Base-by-base conservation (phyloP, 2,888 invertebrate genomes). In the Drosophila anceps region DNA sequence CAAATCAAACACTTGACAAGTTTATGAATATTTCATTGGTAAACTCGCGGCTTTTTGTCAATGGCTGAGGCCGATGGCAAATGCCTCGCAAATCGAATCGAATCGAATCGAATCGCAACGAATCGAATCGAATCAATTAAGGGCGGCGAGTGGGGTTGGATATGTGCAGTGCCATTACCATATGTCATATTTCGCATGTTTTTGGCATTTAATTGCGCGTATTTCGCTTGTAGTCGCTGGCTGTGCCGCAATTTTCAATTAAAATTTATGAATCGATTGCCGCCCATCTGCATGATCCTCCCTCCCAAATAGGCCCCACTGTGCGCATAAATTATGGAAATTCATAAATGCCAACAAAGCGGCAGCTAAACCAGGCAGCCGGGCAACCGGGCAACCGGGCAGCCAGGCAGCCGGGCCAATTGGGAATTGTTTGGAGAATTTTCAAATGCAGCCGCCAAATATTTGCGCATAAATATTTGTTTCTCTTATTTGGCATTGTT, bases 191-290 rank as follows among this genome's bases (percentile, higher is more conserved):
- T 71, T 71, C 27, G 67, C 39, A 61, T 72, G 71, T 73, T 76
- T 88, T 81, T 83, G 81, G 66, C 69, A 85, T 81, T 74, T 84
- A 88, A 84, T 83, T 88, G 82, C 71, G 60, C 62, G 70, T 59
- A 66, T 79, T 79, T 73, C 55, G 13, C 39, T 39, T 55, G 57
- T 59, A 43, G 37, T 37, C 46, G 46, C 44, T 69, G 68, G 68
- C 51, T 64, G 43, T 65, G 76, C 76, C 81, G 63, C 71, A 86
- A 73, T 81, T 88, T 88, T 74, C 89, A 88, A 84, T 84, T 86
- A 88, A 83, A 84, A 87, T 84, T 79, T 81, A 84, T 87, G 84
- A 84, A 84, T 85, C 69, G 69, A 62, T 55, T 50, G 9, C 44
- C 60, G 41, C 53, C 64, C 62, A 51, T 35, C 66, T 41, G 53